phyloP scores from a whole-genome alignment of 1,140 invertebrate genomes.

The Drosophila asahinai region DNA sequence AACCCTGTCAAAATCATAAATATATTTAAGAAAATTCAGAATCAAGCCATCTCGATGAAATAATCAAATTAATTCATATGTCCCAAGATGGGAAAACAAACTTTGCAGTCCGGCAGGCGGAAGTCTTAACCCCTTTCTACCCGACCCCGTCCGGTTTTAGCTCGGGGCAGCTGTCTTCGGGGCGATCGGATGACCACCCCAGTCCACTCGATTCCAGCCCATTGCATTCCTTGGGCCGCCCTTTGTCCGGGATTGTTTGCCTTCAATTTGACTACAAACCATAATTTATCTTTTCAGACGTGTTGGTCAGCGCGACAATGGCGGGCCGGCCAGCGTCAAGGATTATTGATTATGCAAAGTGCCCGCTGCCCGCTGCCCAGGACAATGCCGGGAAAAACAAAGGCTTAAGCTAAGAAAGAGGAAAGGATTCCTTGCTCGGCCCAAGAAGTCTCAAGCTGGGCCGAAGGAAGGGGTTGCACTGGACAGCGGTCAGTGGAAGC shows the following conservation, averaged over 20 bases:
- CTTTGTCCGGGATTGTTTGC: constrained; percentile 81
- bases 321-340: constrained; percentile 72
- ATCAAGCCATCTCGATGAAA: constrained; percentile 2
- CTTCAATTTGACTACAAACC: constrained; percentile 85
- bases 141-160: constrained; percentile 43
- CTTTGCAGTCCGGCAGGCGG: constrained; percentile 17
- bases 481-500: constrained; percentile 60
- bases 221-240: constrained; percentile 38
- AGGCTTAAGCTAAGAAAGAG: constrained; percentile 74
- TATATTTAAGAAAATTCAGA: not conserved
- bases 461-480: constrained; percentile 71
- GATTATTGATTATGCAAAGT: constrained; percentile 85
- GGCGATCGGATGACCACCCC: constrained; percentile 48
- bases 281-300: constrained; percentile 85
- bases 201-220: constrained; percentile 35
- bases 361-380: constrained; percentile 54
- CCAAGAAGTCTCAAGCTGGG: constrained; percentile 39
- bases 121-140: constrained; percentile 8
- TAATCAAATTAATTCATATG: constrained; percentile 68
- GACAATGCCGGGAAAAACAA: constrained; percentile 79
- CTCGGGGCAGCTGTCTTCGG: constrained; percentile 51
- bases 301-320: constrained; percentile 81
- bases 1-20: not conserved
- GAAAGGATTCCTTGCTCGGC: constrained; percentile 29
- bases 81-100: constrained; percentile 54